These are phyloP conservation scores for Pachyrhynchus sulphureomaculatus DNA, from an alignment of 1,140 invertebrate genomes.

Conservation along the genomic window DNA sequence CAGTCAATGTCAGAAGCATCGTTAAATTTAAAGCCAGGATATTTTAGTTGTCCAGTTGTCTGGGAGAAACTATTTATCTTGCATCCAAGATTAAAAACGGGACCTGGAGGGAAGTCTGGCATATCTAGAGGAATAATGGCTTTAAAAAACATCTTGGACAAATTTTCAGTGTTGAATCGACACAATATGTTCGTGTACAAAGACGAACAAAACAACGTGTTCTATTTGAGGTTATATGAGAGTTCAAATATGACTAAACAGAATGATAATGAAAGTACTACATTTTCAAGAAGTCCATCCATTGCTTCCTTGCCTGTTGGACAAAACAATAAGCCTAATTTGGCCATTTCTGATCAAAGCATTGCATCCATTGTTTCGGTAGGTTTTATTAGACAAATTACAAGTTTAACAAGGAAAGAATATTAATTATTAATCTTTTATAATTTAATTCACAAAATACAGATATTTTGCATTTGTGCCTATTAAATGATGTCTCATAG, in stretches of 20 bases:
- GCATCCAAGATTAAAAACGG: conserved; percentile 72
- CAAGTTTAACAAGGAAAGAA: too few species aligned
- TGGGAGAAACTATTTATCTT: conserved; percentile 72
- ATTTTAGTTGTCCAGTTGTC: conserved; percentile 72
- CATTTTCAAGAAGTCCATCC: conserved; percentile 54
- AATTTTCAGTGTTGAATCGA: conserved; percentile 74
- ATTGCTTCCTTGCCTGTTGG: conserved; percentile 51
- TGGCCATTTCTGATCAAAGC: conserved; percentile 44
- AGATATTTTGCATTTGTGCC: too few species aligned
- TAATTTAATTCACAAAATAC: too few species aligned
- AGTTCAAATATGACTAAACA: conserved; percentile 33
- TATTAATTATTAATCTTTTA: too few species aligned
- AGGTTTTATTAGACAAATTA: conserved; percentile 19
- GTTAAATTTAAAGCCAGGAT: conserved; percentile 62
- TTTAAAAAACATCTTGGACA: conserved; percentile 66
- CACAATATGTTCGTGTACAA: conserved; percentile 82
- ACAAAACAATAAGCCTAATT: conserved; percentile 40
- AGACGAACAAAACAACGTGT: conserved; percentile 68
- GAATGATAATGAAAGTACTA: conserved; percentile 47
- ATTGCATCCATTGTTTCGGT: conserved; percentile 43
- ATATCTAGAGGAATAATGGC: conserved; percentile 65
- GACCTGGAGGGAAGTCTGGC: conserved; percentile 60
- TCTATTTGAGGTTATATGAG: conserved; percentile 63
- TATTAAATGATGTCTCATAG: too few species aligned
- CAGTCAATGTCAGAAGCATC: conserved; percentile 54